These are phyloP conservation scores for Channa maculata DNA, from an alignment of 2,113 vertebrate species.

Conservation along the genomic window DNA sequence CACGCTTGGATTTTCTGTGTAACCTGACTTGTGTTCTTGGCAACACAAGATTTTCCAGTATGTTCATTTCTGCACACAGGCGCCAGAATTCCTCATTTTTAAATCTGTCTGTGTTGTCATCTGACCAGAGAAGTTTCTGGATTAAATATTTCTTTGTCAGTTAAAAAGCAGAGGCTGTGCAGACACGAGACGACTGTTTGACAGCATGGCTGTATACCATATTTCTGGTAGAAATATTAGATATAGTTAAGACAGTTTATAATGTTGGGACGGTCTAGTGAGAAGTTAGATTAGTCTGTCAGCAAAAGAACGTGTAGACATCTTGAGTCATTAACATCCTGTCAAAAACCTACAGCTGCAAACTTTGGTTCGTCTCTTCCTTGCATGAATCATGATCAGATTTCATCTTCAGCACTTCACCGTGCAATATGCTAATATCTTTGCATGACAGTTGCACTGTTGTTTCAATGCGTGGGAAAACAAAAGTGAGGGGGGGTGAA, in stretches of 20 bases:
- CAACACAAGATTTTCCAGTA: too few species aligned
- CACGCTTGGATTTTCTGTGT: too few species aligned
- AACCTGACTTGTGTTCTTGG: too few species aligned
- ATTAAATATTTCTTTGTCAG: too few species aligned
- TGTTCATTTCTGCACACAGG: too few species aligned
- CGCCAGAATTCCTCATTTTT: too few species aligned
- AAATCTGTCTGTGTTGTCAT: too few species aligned
- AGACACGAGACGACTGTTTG: too few species aligned
- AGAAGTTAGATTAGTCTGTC: slow-evolving; percentile 13
- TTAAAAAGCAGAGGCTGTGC: too few species aligned
- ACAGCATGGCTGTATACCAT: too few species aligned
- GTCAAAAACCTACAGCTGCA: not conserved
- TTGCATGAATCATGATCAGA: not conserved
- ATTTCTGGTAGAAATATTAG: not conserved
- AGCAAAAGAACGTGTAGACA: not conserved
- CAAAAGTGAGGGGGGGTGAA: not conserved
- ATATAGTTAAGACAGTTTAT: not conserved
- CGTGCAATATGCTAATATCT: not conserved
- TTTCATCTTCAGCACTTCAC: not conserved
- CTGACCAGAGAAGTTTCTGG: too few species aligned
- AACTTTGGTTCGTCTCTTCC: slow-evolving; percentile 11
- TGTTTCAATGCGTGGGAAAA: slow-evolving; percentile 34
- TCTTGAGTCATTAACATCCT: not conserved
- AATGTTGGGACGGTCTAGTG: not conserved
- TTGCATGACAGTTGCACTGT: not conserved